A percentile compares a stretch with the other conserved stretches of the same genome.
Conservation (phyloP, 2,797 vertebrate species). For the Tragopan temminckii region DNA sequence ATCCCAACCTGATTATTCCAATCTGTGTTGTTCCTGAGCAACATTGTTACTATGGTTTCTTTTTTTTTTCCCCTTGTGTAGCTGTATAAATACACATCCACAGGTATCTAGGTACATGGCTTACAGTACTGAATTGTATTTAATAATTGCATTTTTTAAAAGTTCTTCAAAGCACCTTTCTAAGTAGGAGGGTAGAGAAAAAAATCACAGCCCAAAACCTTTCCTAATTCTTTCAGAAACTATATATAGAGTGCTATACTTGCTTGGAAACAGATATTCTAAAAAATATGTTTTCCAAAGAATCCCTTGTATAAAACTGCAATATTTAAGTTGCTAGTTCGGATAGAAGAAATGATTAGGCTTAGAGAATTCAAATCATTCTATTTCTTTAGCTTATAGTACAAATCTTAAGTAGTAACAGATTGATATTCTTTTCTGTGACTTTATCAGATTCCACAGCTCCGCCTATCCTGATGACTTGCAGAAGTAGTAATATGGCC, state of each 20-base stretch:
- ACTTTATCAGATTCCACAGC: rapidly evolving
- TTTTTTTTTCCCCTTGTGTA: neutral
- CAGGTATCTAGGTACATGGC: neutral
- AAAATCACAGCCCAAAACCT: neutral
- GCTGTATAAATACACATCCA: neutral
- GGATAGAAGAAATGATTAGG: neutral
- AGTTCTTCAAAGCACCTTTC: neutral
- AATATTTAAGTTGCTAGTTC: neutral
- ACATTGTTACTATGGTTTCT: neutral
- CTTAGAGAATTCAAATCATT: neutral
- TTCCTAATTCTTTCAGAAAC: neutral
- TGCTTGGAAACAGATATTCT: neutral
- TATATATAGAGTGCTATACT: neutral
- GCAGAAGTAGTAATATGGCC: neutral
- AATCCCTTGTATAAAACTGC: neutral
- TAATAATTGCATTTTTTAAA: neutral
- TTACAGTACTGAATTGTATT: neutral
- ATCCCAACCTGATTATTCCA: neutral
- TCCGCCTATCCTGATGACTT: neutral
- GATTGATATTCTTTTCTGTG: neutral
- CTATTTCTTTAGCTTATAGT: neutral
- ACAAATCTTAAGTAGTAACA: neutral
- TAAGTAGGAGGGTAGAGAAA: neutral
- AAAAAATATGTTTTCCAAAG: neutral
- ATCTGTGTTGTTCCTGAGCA: neutral